Base-by-base conservation (phyloP, 2,888 invertebrate species). In the Tipula lateralis region DNA sequence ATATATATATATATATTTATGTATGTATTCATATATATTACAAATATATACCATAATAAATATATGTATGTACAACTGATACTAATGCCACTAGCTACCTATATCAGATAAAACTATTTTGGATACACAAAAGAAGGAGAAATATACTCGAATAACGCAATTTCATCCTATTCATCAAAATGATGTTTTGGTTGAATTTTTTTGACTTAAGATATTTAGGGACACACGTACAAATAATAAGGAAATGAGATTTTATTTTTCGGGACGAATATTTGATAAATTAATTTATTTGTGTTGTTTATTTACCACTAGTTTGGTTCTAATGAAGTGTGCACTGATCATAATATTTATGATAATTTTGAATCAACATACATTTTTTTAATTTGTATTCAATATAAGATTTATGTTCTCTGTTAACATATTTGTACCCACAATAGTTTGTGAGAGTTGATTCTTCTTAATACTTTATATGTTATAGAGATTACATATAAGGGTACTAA, bases 231-330 rank as follows among this genome's bases (percentile, higher is more conserved):
- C 19, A 44, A 2, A 19, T 24, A 66, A 66, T 9, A 66, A 66
- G 66, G 66, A 66, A 66, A 66, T 66, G 66, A 66, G 66, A 66
- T 66, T 66, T 66, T 66, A 24, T 66, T 66, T 66, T 66, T 24
- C 24, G 24, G 24, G 24, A 66, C 66, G 66, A 66, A 66, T 66
- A 66, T 66, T 66, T 66, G 66, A 66, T 66, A 66, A 66, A 66
- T 66, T 66, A 66, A 66, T 24, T 9, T 24, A 24, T 2, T 66
- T 66, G 19, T 66, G 24, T 66, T 66, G 66, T 66, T 3, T 24
- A 66, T 66, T 24, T 24, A 66, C 24, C 9, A 66, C 24, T 24
- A 24, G 19, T 24, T 24, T 24, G 24, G 24, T 9, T 24, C 24
- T 24, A 24, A 24, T 66, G 66, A 19, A 9, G 66, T 36, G 36